Base-by-base conservation (phyloP, 2,888 invertebrate species). In the Scelioninae gen. 2 region DNA sequence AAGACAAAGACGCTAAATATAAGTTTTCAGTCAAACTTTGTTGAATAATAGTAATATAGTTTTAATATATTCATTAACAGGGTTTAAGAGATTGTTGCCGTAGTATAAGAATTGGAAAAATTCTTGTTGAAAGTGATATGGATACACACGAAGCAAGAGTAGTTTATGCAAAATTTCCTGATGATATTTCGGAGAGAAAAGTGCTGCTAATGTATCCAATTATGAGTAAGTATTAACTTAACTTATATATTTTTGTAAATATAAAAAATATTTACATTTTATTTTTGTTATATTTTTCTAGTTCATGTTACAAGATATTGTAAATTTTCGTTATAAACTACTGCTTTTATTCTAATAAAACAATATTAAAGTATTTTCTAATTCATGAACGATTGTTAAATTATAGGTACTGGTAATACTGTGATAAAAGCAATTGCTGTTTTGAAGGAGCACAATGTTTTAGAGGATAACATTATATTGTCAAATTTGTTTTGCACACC, bases 181-280 rank as follows among this genome's bases (percentile, higher is more conserved):
- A 97, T 76, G 98, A 98, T 85, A 96, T 99, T 76, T 90, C 94
- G 0, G 90, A 92, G 57, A 89, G 98, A 79, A 91, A 91, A 85
- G 96, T 98, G 37, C 89, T 99, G 43, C 90, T 99, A 2, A 97
- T 99, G 96, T 99, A 99, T 87, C 98, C 98, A 7, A 98, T 98
- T 65, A 97, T 99, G 96, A 96, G 97, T 90, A 84, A 87, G 89
- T 87, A 78, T 76, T 33, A 13, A 22, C 53, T 22, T 15, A 45
- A 45, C 13, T 18, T n/a, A n/a, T n/a, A n/a, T n/a, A n/a, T n/a
- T n/a, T n/a, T n/a, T n/a, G n/a, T n/a, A n/a, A n/a, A n/a, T n/a
- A n/a, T n/a, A n/a, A n/a, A n/a, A n/a, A n/a, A n/a, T n/a, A n/a
- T n/a, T n/a, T n/a, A n/a, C n/a, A n/a, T n/a, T n/a, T n/a, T n/a